Percentiles rank a stretch among this genome's conserved stretches.
These are phyloP conservation scores for Argynnis bischoffii DNA, from an alignment of 2,888 invertebrate species.

Conservation along the genomic window DNA sequence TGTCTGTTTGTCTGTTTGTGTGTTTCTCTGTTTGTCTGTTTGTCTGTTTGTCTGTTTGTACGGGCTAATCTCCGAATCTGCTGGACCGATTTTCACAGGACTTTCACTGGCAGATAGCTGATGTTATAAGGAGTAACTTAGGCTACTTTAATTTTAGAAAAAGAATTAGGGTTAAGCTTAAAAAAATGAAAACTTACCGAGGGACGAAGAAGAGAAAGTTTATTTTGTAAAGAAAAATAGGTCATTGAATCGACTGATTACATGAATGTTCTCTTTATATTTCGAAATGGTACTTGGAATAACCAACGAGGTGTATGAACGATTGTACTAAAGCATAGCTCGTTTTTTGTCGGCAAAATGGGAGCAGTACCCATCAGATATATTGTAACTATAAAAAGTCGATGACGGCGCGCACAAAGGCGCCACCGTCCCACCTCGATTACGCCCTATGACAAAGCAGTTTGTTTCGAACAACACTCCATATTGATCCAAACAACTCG, in stretches of 20 bases:
- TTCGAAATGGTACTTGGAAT: constrained; percentile 13
- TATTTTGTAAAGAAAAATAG: background rate
- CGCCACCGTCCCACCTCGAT: constrained; percentile 79
- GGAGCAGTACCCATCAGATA: constrained; percentile 79
- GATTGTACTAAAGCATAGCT: constrained; percentile 46
- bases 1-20: too few species aligned
- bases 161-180: too few species aligned
- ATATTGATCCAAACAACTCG: constrained; percentile 80
- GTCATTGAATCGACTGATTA: constrained; percentile 7
- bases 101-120: too few species aligned
- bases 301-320: constrained; percentile 45
- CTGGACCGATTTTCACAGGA: too few species aligned
- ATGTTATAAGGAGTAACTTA: too few species aligned
- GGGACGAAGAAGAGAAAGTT: too few species aligned
- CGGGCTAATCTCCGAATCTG: too few species aligned
- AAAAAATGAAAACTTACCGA: too few species aligned
- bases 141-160: too few species aligned
- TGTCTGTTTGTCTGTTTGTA: too few species aligned
- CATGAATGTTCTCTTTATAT: constrained; percentile 25
- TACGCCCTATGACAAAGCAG: constrained; percentile 81
- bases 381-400: constrained; percentile 67
- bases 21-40: too few species aligned
- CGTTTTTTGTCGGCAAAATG: constrained; percentile 75
- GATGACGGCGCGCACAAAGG: constrained; percentile 76
- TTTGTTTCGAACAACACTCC: constrained; percentile 76